phyloP scores from a whole-genome alignment of 2,888 invertebrate genomes.

The Meliscaeva auricollis region DNA sequence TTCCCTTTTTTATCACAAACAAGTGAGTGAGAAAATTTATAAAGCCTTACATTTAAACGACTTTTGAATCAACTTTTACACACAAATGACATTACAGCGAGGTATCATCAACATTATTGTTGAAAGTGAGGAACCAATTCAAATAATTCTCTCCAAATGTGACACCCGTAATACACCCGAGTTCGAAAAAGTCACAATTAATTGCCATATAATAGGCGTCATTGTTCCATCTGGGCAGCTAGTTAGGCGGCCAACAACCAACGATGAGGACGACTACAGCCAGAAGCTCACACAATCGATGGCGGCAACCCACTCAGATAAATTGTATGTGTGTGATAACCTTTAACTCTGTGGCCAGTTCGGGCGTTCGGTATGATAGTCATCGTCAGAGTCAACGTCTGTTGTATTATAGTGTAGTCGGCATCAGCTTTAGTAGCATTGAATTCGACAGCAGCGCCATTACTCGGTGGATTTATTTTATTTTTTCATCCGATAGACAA shows the following conservation, averaged over 20 bases:
- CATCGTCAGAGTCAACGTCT: background rate
- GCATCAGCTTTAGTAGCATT: conserved; percentile 1
- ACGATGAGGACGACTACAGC: background rate
- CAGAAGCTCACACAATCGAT: conserved; percentile 46
- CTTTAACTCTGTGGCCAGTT: conserved; percentile 26
- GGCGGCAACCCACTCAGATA: conserved; percentile 41
- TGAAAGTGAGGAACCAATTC: conserved; percentile 3
- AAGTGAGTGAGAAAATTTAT: no score
- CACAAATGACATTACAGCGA: background rate
- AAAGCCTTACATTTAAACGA: no score
- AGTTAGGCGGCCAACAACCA: background rate
- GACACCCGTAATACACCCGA: conserved; percentile 32
- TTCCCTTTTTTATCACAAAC: no score
- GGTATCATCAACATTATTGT: background rate
- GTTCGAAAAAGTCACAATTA: conserved; percentile 52
- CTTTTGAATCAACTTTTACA: conserved; percentile 3
- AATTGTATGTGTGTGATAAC: conserved; percentile 60
- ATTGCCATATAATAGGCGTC: conserved; percentile 62
- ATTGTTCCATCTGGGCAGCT: conserved; percentile 56
- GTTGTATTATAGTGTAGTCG: background rate
- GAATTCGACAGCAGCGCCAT: conserved; percentile 21
- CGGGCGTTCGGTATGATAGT: background rate
- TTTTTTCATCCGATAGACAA: conserved; percentile 60
- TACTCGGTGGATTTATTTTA: conserved; percentile 62
- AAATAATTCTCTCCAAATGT: conserved; percentile 21